These are phyloP conservation scores for Calycopis cecrops DNA, from an alignment of 1,140 invertebrate genomes.

Conservation along the genomic window DNA sequence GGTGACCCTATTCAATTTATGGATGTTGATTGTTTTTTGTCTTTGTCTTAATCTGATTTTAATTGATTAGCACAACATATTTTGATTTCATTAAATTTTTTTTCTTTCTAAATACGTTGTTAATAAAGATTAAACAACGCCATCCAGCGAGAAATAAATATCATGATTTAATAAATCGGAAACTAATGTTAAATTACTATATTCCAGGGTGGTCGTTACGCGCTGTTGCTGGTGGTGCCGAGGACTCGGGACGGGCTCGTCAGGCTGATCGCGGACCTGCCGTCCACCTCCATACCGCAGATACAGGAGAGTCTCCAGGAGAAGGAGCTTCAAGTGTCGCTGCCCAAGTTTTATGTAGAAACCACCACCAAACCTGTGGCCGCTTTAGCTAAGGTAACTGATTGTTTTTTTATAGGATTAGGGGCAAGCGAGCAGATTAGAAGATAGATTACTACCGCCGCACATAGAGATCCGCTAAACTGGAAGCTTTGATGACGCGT, in stretches of 20 bases:
- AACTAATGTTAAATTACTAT: not conserved
- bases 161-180: too few species aligned
- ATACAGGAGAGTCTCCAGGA: constrained; percentile 55
- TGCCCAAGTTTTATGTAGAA: constrained; percentile 68
- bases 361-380: constrained; percentile 72
- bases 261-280: constrained; percentile 61
- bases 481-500: too few species aligned
- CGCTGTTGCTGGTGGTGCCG: constrained; percentile 74
- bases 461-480: too few species aligned
- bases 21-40: too few species aligned
- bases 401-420: constrained; percentile 11
- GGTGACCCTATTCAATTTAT: too few species aligned
- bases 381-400: constrained; percentile 67
- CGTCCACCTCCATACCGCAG: constrained; percentile 53
- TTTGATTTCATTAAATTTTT: too few species aligned
- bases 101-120: too few species aligned
- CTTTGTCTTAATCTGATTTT: too few species aligned
- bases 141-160: not conserved
- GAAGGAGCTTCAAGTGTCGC: constrained; percentile 53
- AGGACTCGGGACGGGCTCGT: constrained; percentile 72
- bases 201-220: constrained; percentile 74
- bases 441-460: too few species aligned
- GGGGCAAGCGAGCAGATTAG: too few species aligned
- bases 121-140: not conserved
- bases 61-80: too few species aligned